Conservation (phyloP, 2,113 vertebrate species). For the Eurypyga helias region DNA sequence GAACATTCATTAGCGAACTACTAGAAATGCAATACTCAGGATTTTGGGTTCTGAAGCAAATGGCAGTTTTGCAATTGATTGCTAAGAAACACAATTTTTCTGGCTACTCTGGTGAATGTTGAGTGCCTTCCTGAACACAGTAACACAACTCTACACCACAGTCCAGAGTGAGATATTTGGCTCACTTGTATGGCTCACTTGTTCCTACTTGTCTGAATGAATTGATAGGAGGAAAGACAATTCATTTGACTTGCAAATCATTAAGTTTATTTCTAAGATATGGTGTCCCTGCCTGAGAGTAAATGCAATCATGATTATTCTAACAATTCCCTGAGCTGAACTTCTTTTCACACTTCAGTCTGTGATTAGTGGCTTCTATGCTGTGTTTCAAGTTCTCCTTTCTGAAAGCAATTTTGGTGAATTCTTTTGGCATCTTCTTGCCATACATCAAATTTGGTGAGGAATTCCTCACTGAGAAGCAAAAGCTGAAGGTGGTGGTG, state of each 20-base stretch:
- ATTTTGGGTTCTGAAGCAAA: not conserved
- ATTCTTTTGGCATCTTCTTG: not conserved
- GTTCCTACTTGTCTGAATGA: not conserved
- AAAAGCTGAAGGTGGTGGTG: not conserved
- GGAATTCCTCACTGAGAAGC: not conserved
- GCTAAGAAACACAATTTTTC: not conserved
- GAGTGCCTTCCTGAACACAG: not conserved
- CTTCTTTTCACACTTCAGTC: not conserved
- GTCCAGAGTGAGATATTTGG: accelerated
- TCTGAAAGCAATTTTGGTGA: not conserved
- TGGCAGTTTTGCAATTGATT: not conserved
- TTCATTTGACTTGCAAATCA: not conserved
- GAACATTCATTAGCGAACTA: not conserved
- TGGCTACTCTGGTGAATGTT: not conserved
- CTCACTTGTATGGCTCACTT: not conserved
- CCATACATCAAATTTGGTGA: not conserved
- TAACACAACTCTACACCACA: not conserved
- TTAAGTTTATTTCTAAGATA: not conserved
- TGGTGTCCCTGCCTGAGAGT: not conserved
- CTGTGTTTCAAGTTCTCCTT: not conserved
- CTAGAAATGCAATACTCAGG: not conserved
- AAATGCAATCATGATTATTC: not conserved
- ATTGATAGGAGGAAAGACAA: not conserved
- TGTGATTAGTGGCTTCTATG: not conserved
- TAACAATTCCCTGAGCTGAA: not conserved